These are phyloP conservation scores for Chaetogeoica ovagalla DNA, from an alignment of 2,888 invertebrate species.

Conservation along the genomic window DNA sequence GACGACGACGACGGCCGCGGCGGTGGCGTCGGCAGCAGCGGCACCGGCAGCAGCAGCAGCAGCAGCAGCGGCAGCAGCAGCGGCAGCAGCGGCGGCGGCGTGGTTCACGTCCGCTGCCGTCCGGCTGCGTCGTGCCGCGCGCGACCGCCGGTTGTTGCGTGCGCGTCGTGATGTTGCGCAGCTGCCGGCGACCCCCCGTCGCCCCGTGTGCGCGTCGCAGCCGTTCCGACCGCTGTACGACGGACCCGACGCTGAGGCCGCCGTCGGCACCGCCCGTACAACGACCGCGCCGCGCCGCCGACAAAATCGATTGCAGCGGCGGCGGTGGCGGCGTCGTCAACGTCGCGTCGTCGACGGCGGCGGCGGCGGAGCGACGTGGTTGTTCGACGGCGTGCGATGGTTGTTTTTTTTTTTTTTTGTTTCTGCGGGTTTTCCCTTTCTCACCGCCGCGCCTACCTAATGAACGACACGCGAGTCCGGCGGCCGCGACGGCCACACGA, in stretches of 20 bases:
- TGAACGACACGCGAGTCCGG: too few relatives aligned
- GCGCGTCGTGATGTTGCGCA: conserved; percentile 46
- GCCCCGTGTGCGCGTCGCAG: background rate
- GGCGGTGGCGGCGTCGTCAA: background rate
- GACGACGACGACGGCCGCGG: conserved; percentile 4
- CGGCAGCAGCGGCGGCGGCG: conserved; percentile 20
- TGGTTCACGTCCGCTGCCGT: conserved; percentile 48
- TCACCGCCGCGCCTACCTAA: too few relatives aligned
- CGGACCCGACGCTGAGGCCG: conserved; percentile 3
- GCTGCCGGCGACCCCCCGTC: conserved; percentile 13
- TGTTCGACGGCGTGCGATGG: background rate
- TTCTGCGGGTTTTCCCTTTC: background rate
- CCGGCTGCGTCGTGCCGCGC: conserved; percentile 50
- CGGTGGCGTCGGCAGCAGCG: conserved; percentile 43
- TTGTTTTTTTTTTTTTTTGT: background rate
- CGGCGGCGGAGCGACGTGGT: background rate
- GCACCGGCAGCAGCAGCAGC: background rate
- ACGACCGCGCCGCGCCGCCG: conserved; percentile 17
- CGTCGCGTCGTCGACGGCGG: conserved; percentile 28
- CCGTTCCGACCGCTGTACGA: conserved; percentile 7
- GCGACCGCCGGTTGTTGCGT: conserved; percentile 31
- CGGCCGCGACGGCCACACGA: too few relatives aligned
- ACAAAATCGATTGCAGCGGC: conserved; percentile 51
- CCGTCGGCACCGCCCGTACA: conserved; percentile 12
- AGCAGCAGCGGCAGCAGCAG: background rate